Percentiles rank a stretch among this genome's conserved stretches.
Evolutionary conservation across 2,113 vertebrate species (phyloP).

Genomic region (Phocoena sinus): DNA sequence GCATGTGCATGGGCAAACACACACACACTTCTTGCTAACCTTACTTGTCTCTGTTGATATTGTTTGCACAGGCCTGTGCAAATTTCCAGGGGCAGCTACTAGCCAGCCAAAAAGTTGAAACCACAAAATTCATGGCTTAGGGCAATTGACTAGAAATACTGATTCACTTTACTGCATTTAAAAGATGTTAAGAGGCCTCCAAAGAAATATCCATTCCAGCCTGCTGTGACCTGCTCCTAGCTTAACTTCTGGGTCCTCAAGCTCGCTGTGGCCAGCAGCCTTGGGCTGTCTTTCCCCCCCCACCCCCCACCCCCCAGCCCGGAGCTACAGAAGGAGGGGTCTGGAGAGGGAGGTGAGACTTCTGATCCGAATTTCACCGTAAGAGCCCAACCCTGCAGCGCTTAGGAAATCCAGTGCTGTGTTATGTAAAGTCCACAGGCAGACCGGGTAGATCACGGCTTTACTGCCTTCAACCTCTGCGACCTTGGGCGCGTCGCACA

Average conservation of each 20-base stretch:
- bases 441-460: background rate
- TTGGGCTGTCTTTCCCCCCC: background rate
- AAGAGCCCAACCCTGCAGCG: background rate
- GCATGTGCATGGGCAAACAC: background rate
- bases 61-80: background rate
- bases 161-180: background rate
- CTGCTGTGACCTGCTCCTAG: background rate
- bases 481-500: background rate
- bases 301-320: too few relatives aligned
- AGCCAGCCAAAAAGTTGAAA: background rate
- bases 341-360: background rate
- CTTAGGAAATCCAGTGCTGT: background rate
- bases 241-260: background rate
- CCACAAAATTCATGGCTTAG: background rate
- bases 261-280: background rate
- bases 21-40: background rate
- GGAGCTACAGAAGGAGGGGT: background rate
- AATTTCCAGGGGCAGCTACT: background rate
- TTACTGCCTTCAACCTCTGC: background rate
- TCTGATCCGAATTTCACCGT: background rate
- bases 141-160: background rate
- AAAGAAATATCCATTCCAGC: background rate
- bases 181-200: background rate
- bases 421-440: background rate
- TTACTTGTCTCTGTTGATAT: background rate